These are phyloP conservation scores for Ramazzottius varieornatus DNA, from an alignment of 2,888 invertebrate species.

Conservation along the genomic window DNA sequence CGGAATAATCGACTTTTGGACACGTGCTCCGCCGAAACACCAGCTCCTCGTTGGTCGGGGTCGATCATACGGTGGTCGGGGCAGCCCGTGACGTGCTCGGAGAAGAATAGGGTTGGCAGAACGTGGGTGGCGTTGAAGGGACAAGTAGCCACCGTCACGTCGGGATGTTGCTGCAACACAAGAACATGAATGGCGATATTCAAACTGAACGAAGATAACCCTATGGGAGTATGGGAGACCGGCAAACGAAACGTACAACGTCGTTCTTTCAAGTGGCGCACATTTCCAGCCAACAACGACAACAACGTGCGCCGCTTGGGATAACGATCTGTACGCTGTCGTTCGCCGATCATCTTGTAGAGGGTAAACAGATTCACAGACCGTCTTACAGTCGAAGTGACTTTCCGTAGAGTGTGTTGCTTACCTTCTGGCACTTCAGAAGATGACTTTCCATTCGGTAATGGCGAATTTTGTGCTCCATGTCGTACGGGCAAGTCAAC, in stretches of 20 bases:
- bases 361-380: too few relatives aligned
- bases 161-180: neutral
- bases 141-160: neutral
- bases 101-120: neutral
- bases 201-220: neutral
- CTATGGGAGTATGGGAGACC: too few relatives aligned
- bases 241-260: too few relatives aligned
- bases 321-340: too few relatives aligned
- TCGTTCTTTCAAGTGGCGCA: too few relatives aligned
- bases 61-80: neutral
- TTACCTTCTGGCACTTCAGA: neutral
- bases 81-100: neutral
- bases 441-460: neutral
- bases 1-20: too few relatives aligned
- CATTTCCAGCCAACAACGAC: too few relatives aligned
- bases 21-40: too few relatives aligned
- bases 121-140: conserved; percentile 1
- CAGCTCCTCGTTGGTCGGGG: neutral
- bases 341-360: too few relatives aligned
- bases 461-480: neutral
- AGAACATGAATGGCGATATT: neutral
- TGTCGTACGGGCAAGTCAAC: neutral
- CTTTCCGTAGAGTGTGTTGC: too few relatives aligned
- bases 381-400: too few relatives aligned
- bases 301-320: too few relatives aligned